Conservation (phyloP, 2,888 invertebrate genomes). For the Cylindroiulus punctatus region DNA sequence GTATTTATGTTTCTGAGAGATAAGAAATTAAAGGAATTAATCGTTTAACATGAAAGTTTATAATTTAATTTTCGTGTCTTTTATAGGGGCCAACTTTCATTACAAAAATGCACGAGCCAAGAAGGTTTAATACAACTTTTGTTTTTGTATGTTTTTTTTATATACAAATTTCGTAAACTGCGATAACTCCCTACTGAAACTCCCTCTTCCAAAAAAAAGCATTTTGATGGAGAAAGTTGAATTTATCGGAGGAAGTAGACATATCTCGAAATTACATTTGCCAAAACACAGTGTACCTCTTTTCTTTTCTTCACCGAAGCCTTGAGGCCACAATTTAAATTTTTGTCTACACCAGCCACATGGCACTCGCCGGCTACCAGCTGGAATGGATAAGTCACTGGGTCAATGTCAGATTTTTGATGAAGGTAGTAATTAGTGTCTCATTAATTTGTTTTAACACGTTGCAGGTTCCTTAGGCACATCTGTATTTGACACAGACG, state of each 20-base stretch:
- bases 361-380: not conserved
- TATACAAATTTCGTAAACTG: too few species aligned
- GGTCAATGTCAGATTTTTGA: not conserved
- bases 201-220: not conserved
- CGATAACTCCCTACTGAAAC: too few species aligned
- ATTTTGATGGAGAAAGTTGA: not conserved
- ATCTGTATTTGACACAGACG: constrained; percentile 80
- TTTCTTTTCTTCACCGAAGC: too few species aligned
- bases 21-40: too few species aligned
- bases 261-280: not conserved
- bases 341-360: not conserved
- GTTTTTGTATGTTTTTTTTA: not conserved
- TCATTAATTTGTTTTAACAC: not conserved
- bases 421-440: constrained; percentile 15
- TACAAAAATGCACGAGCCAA: too few species aligned
- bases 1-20: too few species aligned
- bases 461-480: constrained; percentile 74
- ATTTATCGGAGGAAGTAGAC: not conserved
- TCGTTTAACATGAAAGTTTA: too few species aligned
- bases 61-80: too few species aligned
- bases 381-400: not conserved
- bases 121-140: not conserved
- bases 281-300: not conserved
- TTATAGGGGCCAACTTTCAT: too few species aligned
- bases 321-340: not conserved